A percentile compares a stretch with the other conserved stretches of the same genome.
Conservation (phyloP, 1,140 invertebrate genomes). For the Polypedilum vanderplanki region DNA sequence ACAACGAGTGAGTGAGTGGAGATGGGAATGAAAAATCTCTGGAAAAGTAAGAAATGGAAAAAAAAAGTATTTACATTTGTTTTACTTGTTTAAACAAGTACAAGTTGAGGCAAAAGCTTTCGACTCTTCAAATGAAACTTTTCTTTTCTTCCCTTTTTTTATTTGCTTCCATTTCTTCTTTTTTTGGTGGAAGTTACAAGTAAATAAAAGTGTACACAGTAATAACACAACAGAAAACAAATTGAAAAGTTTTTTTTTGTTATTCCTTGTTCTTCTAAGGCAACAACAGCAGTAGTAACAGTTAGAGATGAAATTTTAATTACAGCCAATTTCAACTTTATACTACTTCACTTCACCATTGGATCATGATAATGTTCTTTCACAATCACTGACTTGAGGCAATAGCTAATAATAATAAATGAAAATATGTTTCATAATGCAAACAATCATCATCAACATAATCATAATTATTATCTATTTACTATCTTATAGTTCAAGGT, state of each 20-base stretch:
- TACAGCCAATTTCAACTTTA: neutral
- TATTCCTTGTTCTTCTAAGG: neutral
- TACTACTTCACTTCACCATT: too few relatives aligned
- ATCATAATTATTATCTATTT: too few relatives aligned
- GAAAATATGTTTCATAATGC: too few relatives aligned
- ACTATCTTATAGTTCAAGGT: too few relatives aligned
- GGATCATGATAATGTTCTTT: too few relatives aligned
- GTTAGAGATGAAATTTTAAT: constrained; percentile 13
- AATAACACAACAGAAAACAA: neutral
- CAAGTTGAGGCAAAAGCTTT: neutral
- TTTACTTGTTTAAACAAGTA: constrained; percentile 14
- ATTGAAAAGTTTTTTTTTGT: neutral
- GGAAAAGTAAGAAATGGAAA: neutral
- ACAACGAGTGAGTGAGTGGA: too few relatives aligned
- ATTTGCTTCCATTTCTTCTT: neutral
- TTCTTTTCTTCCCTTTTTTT: neutral
- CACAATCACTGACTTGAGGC: too few relatives aligned
- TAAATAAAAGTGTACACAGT: neutral
- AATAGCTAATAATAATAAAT: too few relatives aligned
- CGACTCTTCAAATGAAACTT: neutral
- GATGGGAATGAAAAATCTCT: neutral
- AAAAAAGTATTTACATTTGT: constrained; percentile 1
- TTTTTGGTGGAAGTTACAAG: neutral
- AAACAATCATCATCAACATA: too few relatives aligned
- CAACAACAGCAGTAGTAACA: neutral